Evolutionary conservation across 2,797 vertebrate genomes (phyloP).

Genomic region (Aplochiton taeniatus): DNA sequence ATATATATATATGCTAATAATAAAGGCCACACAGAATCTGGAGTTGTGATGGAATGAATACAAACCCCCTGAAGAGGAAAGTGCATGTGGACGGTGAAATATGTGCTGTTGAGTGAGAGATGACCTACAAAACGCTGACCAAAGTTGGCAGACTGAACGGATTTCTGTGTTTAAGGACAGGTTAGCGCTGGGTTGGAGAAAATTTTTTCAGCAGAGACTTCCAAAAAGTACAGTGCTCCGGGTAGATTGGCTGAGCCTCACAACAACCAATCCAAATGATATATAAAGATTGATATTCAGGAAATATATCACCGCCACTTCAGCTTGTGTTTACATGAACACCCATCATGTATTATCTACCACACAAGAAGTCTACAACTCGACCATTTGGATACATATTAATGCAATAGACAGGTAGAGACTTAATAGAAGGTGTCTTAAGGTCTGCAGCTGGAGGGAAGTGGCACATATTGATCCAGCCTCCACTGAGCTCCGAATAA

Average conservation of each 20-base stretch:
- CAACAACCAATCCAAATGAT: too few relatives aligned
- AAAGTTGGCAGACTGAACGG: conserved; percentile 13
- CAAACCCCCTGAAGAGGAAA: neutral
- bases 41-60: too few relatives aligned
- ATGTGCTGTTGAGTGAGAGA: conserved; percentile 1
- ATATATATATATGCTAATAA: neutral
- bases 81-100: neutral
- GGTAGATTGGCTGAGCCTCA: too few relatives aligned
- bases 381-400: too few relatives aligned
- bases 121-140: conserved; percentile 14
- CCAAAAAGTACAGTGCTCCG: neutral
- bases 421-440: conserved; percentile 27
- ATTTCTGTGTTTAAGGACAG: too few relatives aligned
- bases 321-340: too few relatives aligned
- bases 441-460: conserved; percentile 46
- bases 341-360: too few relatives aligned
- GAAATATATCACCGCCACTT: too few relatives aligned
- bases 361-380: too few relatives aligned
- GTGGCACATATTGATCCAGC: conserved; percentile 50
- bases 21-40: too few relatives aligned
- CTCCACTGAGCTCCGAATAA: conserved; percentile 42
- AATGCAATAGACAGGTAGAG: conserved; percentile 11
- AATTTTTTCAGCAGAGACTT: neutral
- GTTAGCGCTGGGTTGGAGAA: too few relatives aligned
- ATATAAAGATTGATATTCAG: too few relatives aligned